These are phyloP conservation scores for Zoroaster sp. DNA, from an alignment of 53 echinoderm and acorn worm species.

Conservation along the genomic window DNA sequence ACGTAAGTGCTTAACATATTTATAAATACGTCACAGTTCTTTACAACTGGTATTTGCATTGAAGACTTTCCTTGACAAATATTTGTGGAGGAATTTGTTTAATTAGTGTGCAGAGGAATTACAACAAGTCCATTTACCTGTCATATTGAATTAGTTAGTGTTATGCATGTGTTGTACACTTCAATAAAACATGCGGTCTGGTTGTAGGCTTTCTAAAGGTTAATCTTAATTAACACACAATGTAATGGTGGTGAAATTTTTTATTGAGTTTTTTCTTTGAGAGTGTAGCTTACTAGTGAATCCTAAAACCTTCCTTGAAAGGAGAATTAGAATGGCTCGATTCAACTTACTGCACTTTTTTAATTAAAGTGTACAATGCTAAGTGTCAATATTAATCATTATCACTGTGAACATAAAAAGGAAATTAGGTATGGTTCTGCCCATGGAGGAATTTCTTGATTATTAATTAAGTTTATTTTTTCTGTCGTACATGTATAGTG, in stretches of 20 bases:
- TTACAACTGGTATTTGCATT: too few species aligned
- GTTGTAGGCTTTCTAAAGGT: neutral
- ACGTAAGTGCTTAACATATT: too few species aligned
- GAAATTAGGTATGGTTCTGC: neutral
- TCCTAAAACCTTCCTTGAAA: too few species aligned
- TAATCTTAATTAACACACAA: too few species aligned
- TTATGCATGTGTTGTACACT: neutral
- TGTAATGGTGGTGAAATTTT: too few species aligned
- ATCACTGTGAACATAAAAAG: neutral
- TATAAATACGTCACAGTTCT: too few species aligned
- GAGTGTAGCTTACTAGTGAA: too few species aligned
- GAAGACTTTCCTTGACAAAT: neutral
- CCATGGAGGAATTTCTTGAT: neutral
- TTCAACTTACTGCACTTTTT: neutral
- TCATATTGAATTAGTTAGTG: neutral
- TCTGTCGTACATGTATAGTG: neutral
- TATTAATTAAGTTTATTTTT: neutral
- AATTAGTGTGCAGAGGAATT: neutral
- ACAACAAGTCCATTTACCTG: neutral
- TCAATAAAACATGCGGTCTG: neutral
- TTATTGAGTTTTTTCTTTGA: too few species aligned
- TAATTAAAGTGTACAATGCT: neutral
- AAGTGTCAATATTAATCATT: neutral
- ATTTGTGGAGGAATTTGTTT: neutral
- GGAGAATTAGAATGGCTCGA: too few species aligned